A percentile compares a stretch with the other conserved stretches of the same genome.
Evolutionary conservation across 2,888 invertebrate genomes (phyloP).

Genomic region (Crocallis elinguaria): DNA sequence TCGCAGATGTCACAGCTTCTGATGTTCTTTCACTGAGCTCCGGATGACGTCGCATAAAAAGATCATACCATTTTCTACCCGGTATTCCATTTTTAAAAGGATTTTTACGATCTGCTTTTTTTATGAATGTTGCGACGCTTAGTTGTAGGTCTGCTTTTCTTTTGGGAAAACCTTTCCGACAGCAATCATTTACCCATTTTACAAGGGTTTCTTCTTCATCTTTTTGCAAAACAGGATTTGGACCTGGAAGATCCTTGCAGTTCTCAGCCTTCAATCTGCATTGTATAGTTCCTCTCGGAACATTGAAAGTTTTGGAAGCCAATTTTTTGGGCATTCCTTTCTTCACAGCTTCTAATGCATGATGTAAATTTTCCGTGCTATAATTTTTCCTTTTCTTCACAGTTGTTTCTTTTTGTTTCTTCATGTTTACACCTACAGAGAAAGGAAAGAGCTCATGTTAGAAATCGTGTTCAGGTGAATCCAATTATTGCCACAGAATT

Average conservation of each 20-base stretch:
- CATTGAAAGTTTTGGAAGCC: slow-evolving; percentile 26
- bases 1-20: slow-evolving; percentile 51
- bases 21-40: slow-evolving; percentile 37
- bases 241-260: slow-evolving; percentile 19
- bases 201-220: slow-evolving; percentile 22
- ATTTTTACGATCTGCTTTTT: neutral
- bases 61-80: slow-evolving; percentile 33
- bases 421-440: too few species aligned
- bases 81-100: slow-evolving; percentile 24
- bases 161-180: too few species aligned
- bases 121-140: too few species aligned
- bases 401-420: neutral
- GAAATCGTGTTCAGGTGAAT: too few species aligned
- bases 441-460: too few species aligned
- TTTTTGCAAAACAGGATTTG: slow-evolving; percentile 17
- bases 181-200: too few species aligned
- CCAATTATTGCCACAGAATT: too few species aligned
- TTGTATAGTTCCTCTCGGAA: slow-evolving; percentile 32
- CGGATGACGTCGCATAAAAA: too few species aligned
- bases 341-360: slow-evolving; percentile 16
- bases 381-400: neutral
- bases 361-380: too few species aligned
- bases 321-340: slow-evolving; percentile 31
- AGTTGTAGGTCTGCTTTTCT: too few species aligned
- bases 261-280: too few species aligned